Evolutionary conservation across 2,888 invertebrate species (phyloP).

Genomic region (Opisthograptis luteolata): DNA sequence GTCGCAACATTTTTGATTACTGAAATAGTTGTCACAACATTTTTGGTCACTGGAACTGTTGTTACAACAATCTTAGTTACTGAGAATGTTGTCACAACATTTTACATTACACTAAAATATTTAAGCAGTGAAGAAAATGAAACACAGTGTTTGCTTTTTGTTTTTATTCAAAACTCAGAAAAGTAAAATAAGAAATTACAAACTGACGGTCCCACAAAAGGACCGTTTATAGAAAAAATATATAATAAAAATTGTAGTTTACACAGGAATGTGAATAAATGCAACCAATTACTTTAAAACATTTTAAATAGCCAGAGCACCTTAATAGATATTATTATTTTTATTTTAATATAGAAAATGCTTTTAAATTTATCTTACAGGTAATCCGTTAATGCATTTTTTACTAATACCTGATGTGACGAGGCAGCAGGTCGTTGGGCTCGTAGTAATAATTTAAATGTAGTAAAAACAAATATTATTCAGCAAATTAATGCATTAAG

Average conservation of each 20-base stretch:
- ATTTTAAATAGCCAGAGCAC: conserved; percentile 13
- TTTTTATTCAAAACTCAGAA: conserved; percentile 32
- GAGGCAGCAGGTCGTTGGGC: no score
- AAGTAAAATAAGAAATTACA: conserved; percentile 42
- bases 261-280: conserved; percentile 54
- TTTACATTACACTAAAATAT: no score
- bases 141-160: conserved; percentile 8
- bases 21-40: no score
- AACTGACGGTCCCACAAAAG: conserved; percentile 24
- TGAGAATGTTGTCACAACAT: no score
- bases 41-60: no score
- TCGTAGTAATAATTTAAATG: no score
- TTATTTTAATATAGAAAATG: background rate
- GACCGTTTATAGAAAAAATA: conserved; percentile 13
- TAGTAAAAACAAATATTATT: no score
- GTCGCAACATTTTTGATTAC: no score
- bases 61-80: no score
- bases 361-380: background rate
- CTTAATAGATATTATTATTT: background rate
- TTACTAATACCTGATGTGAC: no score
- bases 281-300: conserved; percentile 33
- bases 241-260: conserved; percentile 13
- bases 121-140: no score
- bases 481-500: background rate
- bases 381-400: background rate